phyloP scores from a whole-genome alignment of 2,888 invertebrate genomes.

The Dendrolimus houi region DNA sequence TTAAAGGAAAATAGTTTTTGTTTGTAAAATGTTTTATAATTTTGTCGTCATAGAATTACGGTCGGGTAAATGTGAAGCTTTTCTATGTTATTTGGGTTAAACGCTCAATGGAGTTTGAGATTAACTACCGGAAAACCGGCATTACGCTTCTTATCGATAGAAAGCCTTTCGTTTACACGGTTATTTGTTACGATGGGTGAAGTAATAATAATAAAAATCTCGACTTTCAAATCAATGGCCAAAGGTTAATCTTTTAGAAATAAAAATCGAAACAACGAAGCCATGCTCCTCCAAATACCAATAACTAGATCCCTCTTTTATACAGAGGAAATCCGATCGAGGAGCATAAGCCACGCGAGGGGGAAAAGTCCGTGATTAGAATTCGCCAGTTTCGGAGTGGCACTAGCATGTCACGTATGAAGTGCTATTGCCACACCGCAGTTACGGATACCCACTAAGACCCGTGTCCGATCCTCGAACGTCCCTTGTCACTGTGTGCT shows the following conservation, averaged over 20 bases:
- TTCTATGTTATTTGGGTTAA: slow-evolving; percentile 20
- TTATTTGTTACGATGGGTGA: too few species aligned
- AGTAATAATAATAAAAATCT: neutral
- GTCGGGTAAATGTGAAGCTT: slow-evolving; percentile 19
- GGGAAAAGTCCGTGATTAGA: too few species aligned
- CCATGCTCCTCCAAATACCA: neutral
- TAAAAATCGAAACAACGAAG: slow-evolving; percentile 1
- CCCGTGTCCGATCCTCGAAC: too few species aligned
- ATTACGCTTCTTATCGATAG: slow-evolving; percentile 9
- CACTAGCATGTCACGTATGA: too few species aligned
- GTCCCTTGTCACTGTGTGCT: too few species aligned
- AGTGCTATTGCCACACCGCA: too few species aligned
- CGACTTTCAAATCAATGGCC: neutral
- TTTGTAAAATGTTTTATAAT: neutral
- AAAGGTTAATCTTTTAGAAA: slow-evolving; percentile 1
- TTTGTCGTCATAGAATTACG: slow-evolving; percentile 17
- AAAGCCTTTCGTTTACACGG: neutral
- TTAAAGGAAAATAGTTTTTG: neutral
- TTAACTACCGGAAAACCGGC: slow-evolving; percentile 22
- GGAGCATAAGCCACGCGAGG: too few species aligned
- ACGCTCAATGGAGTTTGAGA: slow-evolving; percentile 12
- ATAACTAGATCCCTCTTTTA: too few species aligned
- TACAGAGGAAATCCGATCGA: too few species aligned
- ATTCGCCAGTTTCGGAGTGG: too few species aligned
- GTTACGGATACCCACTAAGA: too few species aligned